Base-by-base conservation (phyloP, 2,888 invertebrate species). In the Melinaea marsaeus region DNA sequence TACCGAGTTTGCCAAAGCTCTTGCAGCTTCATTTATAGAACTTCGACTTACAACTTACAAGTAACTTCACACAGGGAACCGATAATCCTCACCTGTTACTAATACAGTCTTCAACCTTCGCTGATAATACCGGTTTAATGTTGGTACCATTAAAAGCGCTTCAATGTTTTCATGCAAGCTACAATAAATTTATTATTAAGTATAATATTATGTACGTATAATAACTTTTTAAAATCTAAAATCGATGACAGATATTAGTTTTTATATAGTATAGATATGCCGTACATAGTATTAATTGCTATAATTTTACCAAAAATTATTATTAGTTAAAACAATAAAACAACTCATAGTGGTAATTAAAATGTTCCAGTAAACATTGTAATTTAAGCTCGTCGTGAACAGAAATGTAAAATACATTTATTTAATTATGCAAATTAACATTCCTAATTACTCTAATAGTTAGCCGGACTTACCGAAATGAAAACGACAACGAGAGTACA, bases 61-160 rank as follows among this genome's bases (percentile, higher is more conserved):
- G 57, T 62, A 57, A 35, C 34, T 55, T 42, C 55, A 58, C 32
- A 64, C 70, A 71, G 72, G 72, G 69, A 69, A 65, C 64, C 68
- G 58, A 66, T 73, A 75, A 75, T 73, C 72, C 71, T 57, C 69
- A 69, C 65, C 66, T 68, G 71, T 71, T 74, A 72, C 72, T 75
- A 58, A 58, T 60, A 54, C 55, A 60, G 74, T 72, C 74, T 71
- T 71, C 37, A 61, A 57, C 57, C 73, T 74, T 73, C 46, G 37
- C 60, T 75, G 80, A 83, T 83, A 79, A 84, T 79, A 80, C 75
- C 70, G 73, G 77, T 78, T 83, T 83, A 81, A 79, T 80, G 78
- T 77, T 75, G 71, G 73, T 73, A 70, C 76, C 76, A 80, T 83
- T 83, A 83, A 78, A 77, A 75, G 74, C 75, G 74, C 75, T 66